Evolutionary conservation across 2,797 vertebrate genomes (phyloP).

Genomic region (Odontamblyopus rebecca): DNA sequence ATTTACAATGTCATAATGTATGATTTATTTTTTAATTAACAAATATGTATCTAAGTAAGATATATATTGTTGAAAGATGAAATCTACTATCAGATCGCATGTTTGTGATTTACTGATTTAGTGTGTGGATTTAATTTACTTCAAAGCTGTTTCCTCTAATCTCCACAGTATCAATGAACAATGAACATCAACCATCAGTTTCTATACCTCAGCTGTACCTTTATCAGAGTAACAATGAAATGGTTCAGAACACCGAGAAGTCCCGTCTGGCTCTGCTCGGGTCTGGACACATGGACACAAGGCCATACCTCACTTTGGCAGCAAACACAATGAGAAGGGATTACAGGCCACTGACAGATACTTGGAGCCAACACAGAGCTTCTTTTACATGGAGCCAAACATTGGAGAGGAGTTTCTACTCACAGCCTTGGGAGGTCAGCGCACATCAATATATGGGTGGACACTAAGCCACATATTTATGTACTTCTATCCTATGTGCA

Average conservation of each 20-base stretch:
- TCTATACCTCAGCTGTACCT: constrained; percentile 24
- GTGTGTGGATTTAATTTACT: constrained; percentile 2
- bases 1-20: neutral
- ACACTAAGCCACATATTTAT: constrained; percentile 6
- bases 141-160: constrained; percentile 1
- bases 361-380: constrained; percentile 34
- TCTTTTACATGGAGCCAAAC: constrained; percentile 27
- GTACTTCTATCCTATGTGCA: neutral
- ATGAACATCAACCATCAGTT: constrained; percentile 24
- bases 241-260: constrained; percentile 24
- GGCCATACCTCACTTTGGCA: constrained; percentile 25
- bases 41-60: neutral
- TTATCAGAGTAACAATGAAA: constrained; percentile 17
- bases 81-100: neutral
- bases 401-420: constrained; percentile 46
- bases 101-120: neutral
- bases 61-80: constrained; percentile 2
- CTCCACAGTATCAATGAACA: constrained; percentile 33
- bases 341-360: constrained; percentile 14
- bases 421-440: constrained; percentile 40
- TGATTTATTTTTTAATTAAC: neutral
- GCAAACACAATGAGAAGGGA: constrained; percentile 30
- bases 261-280: constrained; percentile 23
- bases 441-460: constrained; percentile 31
- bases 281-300: constrained; percentile 38